phyloP scores from a whole-genome alignment of 1,140 invertebrate species.

The Homalodisca vitripennis region DNA sequence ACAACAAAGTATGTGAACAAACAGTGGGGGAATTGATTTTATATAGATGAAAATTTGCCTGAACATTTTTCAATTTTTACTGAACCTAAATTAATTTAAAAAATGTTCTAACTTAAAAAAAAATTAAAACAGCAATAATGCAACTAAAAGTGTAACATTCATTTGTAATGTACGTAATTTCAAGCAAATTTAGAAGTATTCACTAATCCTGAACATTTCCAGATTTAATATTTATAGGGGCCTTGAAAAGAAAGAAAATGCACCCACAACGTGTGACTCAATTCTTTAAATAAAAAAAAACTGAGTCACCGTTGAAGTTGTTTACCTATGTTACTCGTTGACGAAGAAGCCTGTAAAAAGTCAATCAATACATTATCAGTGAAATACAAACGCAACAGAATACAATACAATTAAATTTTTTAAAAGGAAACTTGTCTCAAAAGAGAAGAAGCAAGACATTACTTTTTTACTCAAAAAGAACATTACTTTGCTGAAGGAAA shows the following conservation, averaged over 20 bases:
- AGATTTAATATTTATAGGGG: neutral
- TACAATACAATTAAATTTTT: neutral
- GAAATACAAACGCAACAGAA: neutral
- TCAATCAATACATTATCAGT: conserved; percentile 14
- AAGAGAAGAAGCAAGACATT: neutral
- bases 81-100: too few relatives aligned
- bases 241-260: neutral
- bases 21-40: neutral
- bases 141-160: too few relatives aligned
- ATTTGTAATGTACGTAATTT: too few relatives aligned
- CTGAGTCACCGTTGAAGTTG: conserved; percentile 15
- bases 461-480: too few relatives aligned
- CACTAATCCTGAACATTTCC: neutral
- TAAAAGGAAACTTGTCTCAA: neutral
- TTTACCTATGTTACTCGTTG: neutral
- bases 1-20: neutral
- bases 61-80: too few relatives aligned
- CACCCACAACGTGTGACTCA: conserved; percentile 7
- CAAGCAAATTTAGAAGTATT: too few relatives aligned
- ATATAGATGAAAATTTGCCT: neutral
- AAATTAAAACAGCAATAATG: too few relatives aligned
- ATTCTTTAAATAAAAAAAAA: neutral
- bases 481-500: too few relatives aligned
- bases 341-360: conserved; percentile 18
- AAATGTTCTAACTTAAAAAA: too few relatives aligned